Evolutionary conservation across 1,140 invertebrate genomes (phyloP).

Genomic region (Himalopsyche phryganea): DNA sequence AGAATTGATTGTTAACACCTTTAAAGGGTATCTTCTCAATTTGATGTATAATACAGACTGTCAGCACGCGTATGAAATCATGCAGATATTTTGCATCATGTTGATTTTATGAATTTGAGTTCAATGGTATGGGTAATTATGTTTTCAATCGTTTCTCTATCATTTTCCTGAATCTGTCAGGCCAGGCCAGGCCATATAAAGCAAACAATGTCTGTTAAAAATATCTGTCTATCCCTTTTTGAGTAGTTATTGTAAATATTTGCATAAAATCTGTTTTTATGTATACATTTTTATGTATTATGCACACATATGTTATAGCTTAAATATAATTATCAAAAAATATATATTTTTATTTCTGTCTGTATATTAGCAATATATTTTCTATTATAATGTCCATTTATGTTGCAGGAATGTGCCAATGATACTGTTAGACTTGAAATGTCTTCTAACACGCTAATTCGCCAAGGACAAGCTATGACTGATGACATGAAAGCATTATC

Average conservation of each 20-base stretch:
- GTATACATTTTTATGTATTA: too few species aligned
- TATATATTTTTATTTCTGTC: too few species aligned
- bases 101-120: not conserved
- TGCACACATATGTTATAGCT: too few species aligned
- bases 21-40: not conserved
- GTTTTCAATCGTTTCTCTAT: not conserved
- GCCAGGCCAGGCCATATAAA: too few species aligned
- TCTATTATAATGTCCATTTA: too few species aligned
- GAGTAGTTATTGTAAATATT: not conserved
- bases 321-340: too few species aligned
- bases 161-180: too few species aligned
- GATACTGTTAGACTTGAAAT: slow-evolving; percentile 11
- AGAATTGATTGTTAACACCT: not conserved
- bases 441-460: slow-evolving; percentile 15
- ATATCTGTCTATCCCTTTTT: not conserved
- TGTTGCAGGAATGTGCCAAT: slow-evolving; percentile 18
- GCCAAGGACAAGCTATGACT: slow-evolving; percentile 14
- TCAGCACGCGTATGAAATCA: too few species aligned
- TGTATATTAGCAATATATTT: too few species aligned
- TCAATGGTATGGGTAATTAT: not conserved
- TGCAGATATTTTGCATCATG: not conserved
- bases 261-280: not conserved
- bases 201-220: not conserved
- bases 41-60: too few species aligned
- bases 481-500: slow-evolving; percentile 11